Evolutionary conservation across 2,888 invertebrate genomes (phyloP).

Genomic region (Dynastes hyllus): DNA sequence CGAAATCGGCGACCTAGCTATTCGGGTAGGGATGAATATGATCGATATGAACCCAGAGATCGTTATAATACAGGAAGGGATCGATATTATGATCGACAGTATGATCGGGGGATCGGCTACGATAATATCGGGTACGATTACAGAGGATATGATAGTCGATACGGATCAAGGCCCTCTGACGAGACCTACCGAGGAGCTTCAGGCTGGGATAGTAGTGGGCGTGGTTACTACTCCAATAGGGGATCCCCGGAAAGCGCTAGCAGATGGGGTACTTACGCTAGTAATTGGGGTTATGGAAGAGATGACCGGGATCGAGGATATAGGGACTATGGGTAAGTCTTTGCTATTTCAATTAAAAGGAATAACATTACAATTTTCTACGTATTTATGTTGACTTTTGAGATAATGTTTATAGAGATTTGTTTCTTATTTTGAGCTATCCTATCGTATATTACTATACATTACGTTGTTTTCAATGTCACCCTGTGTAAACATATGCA

Average conservation of each 20-base stretch:
- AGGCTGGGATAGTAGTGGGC: slow-evolving; percentile 74
- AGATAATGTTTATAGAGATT: too few relatives aligned
- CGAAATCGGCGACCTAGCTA: slow-evolving; percentile 59
- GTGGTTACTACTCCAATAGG: slow-evolving; percentile 78
- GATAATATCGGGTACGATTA: slow-evolving; percentile 72
- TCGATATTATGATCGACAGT: slow-evolving; percentile 63
- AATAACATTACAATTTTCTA: neutral
- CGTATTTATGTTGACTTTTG: too few relatives aligned
- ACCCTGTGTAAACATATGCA: too few relatives aligned
- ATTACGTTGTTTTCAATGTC: too few relatives aligned
- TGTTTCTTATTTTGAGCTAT: too few relatives aligned
- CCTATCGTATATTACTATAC: too few relatives aligned
- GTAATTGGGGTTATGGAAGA: slow-evolving; percentile 60
- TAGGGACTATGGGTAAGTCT: slow-evolving; percentile 63
- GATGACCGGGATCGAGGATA: slow-evolving; percentile 56
- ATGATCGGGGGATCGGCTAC: slow-evolving; percentile 60
- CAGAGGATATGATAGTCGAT: slow-evolving; percentile 58
- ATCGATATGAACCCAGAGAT: slow-evolving; percentile 71
- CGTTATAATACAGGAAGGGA: slow-evolving; percentile 66
- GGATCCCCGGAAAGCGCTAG: slow-evolving; percentile 71
- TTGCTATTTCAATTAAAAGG: neutral
- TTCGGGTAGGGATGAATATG: slow-evolving; percentile 71
- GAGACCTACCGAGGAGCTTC: slow-evolving; percentile 77
- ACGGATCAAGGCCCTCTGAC: slow-evolving; percentile 73
- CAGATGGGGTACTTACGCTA: slow-evolving; percentile 65